Conservation (phyloP, 2,888 invertebrate species). For the Drosophila subsilvestris region DNA sequence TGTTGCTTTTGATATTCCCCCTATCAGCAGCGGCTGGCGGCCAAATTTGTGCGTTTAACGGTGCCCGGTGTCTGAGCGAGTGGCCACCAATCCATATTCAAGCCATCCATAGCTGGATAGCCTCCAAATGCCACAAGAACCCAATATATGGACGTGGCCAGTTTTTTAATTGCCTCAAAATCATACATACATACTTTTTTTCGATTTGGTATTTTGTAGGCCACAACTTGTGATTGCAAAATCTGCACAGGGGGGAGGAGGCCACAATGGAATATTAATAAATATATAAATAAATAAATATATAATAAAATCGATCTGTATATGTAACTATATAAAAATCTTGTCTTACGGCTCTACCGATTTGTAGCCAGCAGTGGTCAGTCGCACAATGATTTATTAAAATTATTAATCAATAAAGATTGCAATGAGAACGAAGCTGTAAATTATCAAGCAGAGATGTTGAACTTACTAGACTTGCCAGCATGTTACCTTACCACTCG, state of each 20-base stretch:
- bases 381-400: too few species aligned
- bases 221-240: slow-evolving; percentile 43
- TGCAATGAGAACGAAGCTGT: too few species aligned
- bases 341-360: too few species aligned
- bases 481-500: too few species aligned
- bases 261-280: slow-evolving; percentile 36
- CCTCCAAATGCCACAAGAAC: slow-evolving; percentile 60
- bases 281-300: background rate
- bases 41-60: slow-evolving; percentile 61
- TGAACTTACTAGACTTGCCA: too few species aligned
- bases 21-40: slow-evolving; percentile 22
- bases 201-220: slow-evolving; percentile 33
- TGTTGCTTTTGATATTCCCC: slow-evolving; percentile 19
- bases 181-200: slow-evolving; percentile 7
- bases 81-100: slow-evolving; percentile 49
- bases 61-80: slow-evolving; percentile 41
- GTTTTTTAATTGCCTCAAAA: slow-evolving; percentile 37
- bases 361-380: too few species aligned
- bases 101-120: slow-evolving; percentile 48
- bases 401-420: too few species aligned
- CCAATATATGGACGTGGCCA: slow-evolving; percentile 40
- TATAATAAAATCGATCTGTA: background rate
- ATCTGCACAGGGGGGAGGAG: slow-evolving; percentile 2
- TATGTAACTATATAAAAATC: background rate
- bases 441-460: too few species aligned